Conservation (phyloP, 1,140 invertebrate genomes). For the Chironomus striatipennis region DNA sequence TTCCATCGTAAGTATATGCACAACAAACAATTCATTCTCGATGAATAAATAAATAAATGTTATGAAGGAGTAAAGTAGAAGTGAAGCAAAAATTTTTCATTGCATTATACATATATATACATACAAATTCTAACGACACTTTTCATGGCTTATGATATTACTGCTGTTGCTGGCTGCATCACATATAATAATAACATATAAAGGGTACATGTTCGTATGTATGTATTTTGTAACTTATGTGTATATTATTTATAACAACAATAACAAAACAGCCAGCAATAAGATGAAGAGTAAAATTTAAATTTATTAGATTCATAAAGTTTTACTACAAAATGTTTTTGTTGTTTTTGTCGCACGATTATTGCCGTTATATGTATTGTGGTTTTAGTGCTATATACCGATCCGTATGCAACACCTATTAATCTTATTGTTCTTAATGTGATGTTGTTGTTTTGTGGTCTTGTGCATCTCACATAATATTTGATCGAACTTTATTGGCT, state of each 20-base stretch:
- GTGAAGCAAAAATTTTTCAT: too few relatives aligned
- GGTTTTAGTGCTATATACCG: neutral
- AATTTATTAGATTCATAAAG: slow-evolving; percentile 22
- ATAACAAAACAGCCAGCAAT: neutral
- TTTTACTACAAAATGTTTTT: neutral
- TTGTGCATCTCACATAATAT: neutral
- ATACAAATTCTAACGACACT: too few relatives aligned
- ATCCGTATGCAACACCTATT: neutral
- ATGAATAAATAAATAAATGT: too few relatives aligned
- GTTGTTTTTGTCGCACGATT: neutral
- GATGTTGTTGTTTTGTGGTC: neutral
- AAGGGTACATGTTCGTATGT: too few relatives aligned
- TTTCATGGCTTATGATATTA: neutral
- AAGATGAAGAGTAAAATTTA: slow-evolving; percentile 11
- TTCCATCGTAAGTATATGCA: too few relatives aligned
- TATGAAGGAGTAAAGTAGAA: too few relatives aligned
- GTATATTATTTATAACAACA: neutral
- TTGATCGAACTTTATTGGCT: too few relatives aligned
- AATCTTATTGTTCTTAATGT: neutral
- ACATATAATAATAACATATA: neutral
- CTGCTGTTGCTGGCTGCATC: neutral
- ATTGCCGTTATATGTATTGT: neutral
- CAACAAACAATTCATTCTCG: too few relatives aligned
- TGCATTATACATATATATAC: too few relatives aligned
- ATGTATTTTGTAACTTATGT: neutral